phyloP scores from a whole-genome alignment of 2,113 vertebrate genomes.

The Rhizomys pruinosus region DNA sequence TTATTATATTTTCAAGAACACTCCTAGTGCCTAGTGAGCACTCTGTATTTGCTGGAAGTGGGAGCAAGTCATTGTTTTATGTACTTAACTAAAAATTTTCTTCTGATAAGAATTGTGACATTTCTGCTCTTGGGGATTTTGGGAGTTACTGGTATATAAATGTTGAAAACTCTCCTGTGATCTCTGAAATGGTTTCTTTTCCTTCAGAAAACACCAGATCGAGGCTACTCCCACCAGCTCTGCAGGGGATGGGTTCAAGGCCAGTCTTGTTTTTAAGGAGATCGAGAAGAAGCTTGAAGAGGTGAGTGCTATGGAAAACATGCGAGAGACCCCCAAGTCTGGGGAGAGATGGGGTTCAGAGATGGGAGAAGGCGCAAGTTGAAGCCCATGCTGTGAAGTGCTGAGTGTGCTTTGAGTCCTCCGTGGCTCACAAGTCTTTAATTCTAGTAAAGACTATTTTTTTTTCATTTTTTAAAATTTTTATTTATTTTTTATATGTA shows the following conservation, averaged over 20 bases:
- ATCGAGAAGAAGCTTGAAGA: constrained; percentile 94
- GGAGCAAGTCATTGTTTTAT: constrained; percentile 48
- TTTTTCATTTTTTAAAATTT: no score
- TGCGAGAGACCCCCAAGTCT: neutral
- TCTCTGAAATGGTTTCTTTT: constrained; percentile 11
- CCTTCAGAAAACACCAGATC: constrained; percentile 84
- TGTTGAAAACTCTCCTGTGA: constrained; percentile 24
- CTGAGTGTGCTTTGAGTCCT: constrained; percentile 38
- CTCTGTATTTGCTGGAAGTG: neutral
- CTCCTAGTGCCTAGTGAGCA: neutral
- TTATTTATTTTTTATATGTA: neutral
- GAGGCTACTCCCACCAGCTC: constrained; percentile 87
- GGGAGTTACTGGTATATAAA: constrained; percentile 31
- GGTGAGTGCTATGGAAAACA: constrained; percentile 83
- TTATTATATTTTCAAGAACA: neutral
- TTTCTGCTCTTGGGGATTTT: constrained; percentile 45
- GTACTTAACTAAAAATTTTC: constrained; percentile 32
- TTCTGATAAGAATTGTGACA: neutral
- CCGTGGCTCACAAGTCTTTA: neutral
- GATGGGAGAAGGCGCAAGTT: neutral
- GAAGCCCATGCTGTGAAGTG: neutral
- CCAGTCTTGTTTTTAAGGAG: constrained; percentile 92
- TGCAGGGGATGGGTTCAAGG: constrained; percentile 91
- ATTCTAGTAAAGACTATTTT: neutral
- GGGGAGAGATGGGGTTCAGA: neutral